These are phyloP conservation scores for Xyrichtys novacula DNA, from an alignment of 2,797 vertebrate species.

Conservation along the genomic window DNA sequence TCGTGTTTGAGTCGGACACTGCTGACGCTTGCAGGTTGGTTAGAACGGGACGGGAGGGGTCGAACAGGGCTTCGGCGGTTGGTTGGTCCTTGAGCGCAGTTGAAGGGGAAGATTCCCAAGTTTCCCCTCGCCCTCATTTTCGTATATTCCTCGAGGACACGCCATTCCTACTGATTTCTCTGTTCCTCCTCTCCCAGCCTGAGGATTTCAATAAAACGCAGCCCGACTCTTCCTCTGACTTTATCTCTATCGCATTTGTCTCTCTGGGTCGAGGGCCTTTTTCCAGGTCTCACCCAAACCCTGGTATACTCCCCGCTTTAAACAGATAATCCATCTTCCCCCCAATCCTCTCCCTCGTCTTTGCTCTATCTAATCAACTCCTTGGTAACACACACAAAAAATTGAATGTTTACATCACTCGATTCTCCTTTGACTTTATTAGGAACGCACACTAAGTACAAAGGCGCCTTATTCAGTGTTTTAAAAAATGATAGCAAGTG, in stretches of 20 bases:
- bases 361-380: conserved; percentile 76
- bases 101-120: conserved; percentile 32
- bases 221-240: conserved; percentile 42
- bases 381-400: conserved; percentile 82
- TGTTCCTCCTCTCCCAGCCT: conserved; percentile 46
- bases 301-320: conserved; percentile 28
- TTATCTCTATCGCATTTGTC: conserved; percentile 39
- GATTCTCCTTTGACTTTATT: conserved; percentile 85
- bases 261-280: conserved; percentile 47
- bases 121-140: conserved; percentile 43
- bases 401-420: conserved; percentile 90
- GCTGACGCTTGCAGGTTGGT: conserved; percentile 56
- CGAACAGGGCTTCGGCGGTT: conserved; percentile 5
- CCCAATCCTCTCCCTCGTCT: conserved; percentile 21
- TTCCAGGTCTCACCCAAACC: conserved; percentile 45
- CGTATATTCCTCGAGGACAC: conserved; percentile 45
- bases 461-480: conserved; percentile 85
- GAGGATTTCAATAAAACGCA: conserved; percentile 37
- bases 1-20: conserved; percentile 76
- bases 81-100: conserved; percentile 38
- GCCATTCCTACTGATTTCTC: conserved; percentile 16
- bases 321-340: conserved; percentile 42
- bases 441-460: conserved; percentile 86
- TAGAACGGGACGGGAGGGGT: conserved; percentile 15
- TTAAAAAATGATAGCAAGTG: conserved; percentile 45